Evolutionary conservation across 2,888 invertebrate species (phyloP).

Genomic region (Lasioglossum morio): DNA sequence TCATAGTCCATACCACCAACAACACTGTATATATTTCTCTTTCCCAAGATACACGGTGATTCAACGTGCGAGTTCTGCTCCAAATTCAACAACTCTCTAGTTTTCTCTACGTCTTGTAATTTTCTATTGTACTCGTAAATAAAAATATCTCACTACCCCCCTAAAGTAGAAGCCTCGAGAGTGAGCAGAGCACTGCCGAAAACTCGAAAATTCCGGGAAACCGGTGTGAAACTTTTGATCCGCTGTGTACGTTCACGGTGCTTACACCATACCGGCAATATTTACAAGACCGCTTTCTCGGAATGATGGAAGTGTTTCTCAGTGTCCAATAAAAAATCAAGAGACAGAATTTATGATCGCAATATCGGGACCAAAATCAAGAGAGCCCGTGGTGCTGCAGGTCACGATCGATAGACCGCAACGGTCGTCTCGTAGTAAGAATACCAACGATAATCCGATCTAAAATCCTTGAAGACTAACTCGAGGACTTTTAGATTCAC

Average conservation of each 20-base stretch:
- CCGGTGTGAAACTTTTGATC: neutral
- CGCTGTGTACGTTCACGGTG: neutral
- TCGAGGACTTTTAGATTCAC: neutral
- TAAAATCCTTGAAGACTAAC: neutral
- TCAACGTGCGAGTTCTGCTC: too few species aligned
- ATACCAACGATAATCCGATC: neutral
- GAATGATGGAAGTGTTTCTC: conserved; percentile 10
- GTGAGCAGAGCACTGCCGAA: neutral
- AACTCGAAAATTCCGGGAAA: neutral
- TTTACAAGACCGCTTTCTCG: neutral
- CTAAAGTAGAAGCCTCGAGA: too few species aligned
- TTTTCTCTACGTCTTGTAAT: neutral
- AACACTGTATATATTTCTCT: too few species aligned
- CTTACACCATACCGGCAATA: neutral
- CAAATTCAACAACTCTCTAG: neutral
- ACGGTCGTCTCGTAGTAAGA: neutral
- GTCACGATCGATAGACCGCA: neutral
- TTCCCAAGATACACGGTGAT: too few species aligned
- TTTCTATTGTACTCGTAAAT: neutral
- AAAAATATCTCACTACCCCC: neutral
- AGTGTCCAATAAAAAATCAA: conserved; percentile 4
- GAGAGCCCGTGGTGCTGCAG: conserved; percentile 23
- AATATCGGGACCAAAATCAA: conserved; percentile 8
- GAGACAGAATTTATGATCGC: conserved; percentile 1
- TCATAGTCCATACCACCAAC: too few species aligned